A percentile compares a stretch with the other conserved stretches of the same genome.
phyloP scores from a whole-genome alignment of 2,797 vertebrate genomes.

The Vultur gryphus region DNA sequence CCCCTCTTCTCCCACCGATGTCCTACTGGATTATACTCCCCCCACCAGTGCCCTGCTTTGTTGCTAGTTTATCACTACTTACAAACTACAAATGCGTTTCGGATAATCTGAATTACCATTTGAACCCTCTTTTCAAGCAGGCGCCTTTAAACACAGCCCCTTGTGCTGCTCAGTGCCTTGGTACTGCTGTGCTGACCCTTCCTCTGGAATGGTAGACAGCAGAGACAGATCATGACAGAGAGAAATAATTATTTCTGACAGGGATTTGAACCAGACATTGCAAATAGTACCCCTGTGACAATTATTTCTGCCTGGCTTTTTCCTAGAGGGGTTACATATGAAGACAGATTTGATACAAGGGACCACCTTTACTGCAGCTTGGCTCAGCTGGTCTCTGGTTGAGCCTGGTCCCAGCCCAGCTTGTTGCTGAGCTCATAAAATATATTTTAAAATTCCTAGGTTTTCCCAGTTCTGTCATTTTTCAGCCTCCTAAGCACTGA shows the following conservation, averaged over 20 bases:
- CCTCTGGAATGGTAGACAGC: not conserved
- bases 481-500: not conserved
- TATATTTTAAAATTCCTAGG: slow-evolving; percentile 10
- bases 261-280: not conserved
- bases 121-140: not conserved
- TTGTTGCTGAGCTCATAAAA: slow-evolving; percentile 43
- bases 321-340: not conserved
- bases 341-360: slow-evolving; percentile 46
- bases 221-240: not conserved
- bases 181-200: slow-evolving; percentile 21
- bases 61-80: not conserved
- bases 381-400: not conserved
- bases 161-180: not conserved
- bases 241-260: slow-evolving; percentile 54
- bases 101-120: not conserved
- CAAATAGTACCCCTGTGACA: not conserved
- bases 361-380: not conserved
- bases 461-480: slow-evolving; percentile 36
- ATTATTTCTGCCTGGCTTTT: slow-evolving; percentile 11
- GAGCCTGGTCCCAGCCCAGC: not conserved
- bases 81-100: not conserved
- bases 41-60: not conserved
- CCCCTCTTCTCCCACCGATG: not conserved
- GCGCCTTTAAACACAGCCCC: not conserved
- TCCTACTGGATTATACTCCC: not conserved